Evolutionary conservation across 2,797 vertebrate species (phyloP).

Genomic region (Serranus cabrilla): DNA sequence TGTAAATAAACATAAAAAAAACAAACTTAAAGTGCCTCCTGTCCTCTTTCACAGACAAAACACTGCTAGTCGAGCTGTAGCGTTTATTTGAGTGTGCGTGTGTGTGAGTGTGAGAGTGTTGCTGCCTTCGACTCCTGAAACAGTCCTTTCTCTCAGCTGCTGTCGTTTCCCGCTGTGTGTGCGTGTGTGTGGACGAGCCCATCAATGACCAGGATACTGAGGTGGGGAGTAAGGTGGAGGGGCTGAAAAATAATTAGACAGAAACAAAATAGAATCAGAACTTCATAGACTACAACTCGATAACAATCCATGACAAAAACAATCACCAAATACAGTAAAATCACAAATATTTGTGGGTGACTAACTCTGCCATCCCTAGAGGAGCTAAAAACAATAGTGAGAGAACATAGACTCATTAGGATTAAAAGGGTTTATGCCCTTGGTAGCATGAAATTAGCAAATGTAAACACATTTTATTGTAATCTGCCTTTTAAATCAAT

Average conservation of each 20-base stretch:
- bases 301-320: neutral
- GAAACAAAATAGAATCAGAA: conserved; percentile 29
- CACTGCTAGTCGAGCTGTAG: conserved; percentile 47
- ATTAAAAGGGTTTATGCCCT: neutral
- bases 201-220: conserved; percentile 90
- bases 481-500: neutral
- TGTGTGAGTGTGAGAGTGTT: conserved; percentile 30
- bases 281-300: neutral
- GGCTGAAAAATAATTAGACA: conserved; percentile 78
- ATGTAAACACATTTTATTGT: neutral
- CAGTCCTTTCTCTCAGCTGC: conserved; percentile 63
- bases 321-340: neutral
- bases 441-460: neutral
- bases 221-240: conserved; percentile 90
- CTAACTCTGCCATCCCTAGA: neutral
- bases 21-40: conserved; percentile 69
- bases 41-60: conserved; percentile 55
- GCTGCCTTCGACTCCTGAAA: conserved; percentile 61
- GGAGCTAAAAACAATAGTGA: neutral
- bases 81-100: conserved; percentile 21
- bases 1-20: conserved; percentile 51
- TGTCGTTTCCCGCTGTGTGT: conserved; percentile 26
- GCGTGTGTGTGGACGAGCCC: conserved; percentile 45
- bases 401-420: neutral
- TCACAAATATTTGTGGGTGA: neutral